A percentile compares a stretch with the other conserved stretches of the same genome.
These are phyloP conservation scores for Xyrauchen texanus DNA, from an alignment of 2,113 vertebrate species.

Conservation along the genomic window DNA sequence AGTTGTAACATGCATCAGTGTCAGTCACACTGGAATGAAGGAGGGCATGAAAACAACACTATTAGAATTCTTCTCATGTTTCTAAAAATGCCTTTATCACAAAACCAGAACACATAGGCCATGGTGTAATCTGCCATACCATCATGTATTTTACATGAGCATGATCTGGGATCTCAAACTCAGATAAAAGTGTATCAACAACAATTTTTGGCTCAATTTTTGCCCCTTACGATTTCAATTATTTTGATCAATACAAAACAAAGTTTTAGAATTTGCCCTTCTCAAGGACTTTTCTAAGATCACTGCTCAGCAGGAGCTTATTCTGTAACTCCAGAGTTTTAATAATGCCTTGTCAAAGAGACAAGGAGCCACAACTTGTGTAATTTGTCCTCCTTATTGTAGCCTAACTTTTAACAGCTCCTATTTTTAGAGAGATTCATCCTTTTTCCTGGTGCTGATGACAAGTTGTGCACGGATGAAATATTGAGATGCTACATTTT, in stretches of 20 bases:
- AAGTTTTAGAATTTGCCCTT: too few relatives aligned
- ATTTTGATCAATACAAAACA: not conserved
- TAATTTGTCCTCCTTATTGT: slow-evolving; percentile 16
- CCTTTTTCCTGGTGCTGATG: slow-evolving; percentile 46
- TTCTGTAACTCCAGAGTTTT: not conserved
- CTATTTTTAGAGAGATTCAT: slow-evolving; percentile 48
- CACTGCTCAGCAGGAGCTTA: too few relatives aligned
- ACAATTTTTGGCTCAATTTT: not conserved
- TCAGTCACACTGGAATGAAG: not conserved
- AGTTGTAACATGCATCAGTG: not conserved
- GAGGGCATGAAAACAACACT: not conserved
- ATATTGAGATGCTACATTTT: slow-evolving; percentile 47
- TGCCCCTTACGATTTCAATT: not conserved
- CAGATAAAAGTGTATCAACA: not conserved
- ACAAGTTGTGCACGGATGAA: slow-evolving; percentile 43
- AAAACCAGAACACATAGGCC: not conserved
- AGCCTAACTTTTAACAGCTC: slow-evolving; percentile 34
- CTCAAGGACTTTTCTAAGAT: too few relatives aligned
- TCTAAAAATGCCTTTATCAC: not conserved
- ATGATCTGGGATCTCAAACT: not conserved
- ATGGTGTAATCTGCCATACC: not conserved
- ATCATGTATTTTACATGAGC: not conserved
- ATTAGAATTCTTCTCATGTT: not conserved
- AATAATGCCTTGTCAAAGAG: not conserved
- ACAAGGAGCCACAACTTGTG: not conserved